phyloP scores from a whole-genome alignment of 2,797 vertebrate genomes.

The Falco cherrug region DNA sequence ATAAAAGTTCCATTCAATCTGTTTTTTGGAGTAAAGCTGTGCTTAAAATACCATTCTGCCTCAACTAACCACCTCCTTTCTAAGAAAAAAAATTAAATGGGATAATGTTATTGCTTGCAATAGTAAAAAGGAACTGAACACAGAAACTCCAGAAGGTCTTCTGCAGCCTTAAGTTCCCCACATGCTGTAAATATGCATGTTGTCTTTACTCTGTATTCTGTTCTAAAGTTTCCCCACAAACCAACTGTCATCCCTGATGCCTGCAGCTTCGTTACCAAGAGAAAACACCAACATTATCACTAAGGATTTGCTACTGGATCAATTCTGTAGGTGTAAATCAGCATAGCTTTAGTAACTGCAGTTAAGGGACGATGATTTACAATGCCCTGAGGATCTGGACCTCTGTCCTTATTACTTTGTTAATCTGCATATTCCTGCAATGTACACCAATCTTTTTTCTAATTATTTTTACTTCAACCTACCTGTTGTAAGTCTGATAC shows the following conservation, averaged over 20 bases:
- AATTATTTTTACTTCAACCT: background rate
- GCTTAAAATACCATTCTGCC: slow-evolving; percentile 36
- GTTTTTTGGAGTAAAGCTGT: background rate
- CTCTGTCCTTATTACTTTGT: slow-evolving; percentile 38
- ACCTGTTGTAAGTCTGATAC: background rate
- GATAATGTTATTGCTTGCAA: slow-evolving; percentile 15
- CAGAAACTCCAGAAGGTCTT: slow-evolving; percentile 38
- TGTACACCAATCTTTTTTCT: slow-evolving; percentile 14
- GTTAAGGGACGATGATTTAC: slow-evolving; percentile 36
- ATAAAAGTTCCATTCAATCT: slow-evolving; percentile 12
- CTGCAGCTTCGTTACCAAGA: background rate
- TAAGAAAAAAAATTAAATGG: background rate
- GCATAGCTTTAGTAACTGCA: background rate
- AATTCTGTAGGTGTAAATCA: slow-evolving; percentile 40
- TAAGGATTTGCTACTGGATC: slow-evolving; percentile 25
- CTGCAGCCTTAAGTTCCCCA: background rate
- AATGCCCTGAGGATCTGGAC: background rate
- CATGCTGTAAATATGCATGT: background rate
- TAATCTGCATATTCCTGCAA: slow-evolving; percentile 48
- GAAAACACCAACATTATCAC: slow-evolving; percentile 17
- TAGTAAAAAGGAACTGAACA: background rate
- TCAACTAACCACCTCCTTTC: background rate
- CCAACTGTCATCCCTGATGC: background rate
- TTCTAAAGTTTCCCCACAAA: slow-evolving; percentile 10
- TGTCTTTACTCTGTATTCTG: background rate